phyloP scores from a whole-genome alignment of 2,797 vertebrate genomes.

The Gymnocypris eckloni region DNA sequence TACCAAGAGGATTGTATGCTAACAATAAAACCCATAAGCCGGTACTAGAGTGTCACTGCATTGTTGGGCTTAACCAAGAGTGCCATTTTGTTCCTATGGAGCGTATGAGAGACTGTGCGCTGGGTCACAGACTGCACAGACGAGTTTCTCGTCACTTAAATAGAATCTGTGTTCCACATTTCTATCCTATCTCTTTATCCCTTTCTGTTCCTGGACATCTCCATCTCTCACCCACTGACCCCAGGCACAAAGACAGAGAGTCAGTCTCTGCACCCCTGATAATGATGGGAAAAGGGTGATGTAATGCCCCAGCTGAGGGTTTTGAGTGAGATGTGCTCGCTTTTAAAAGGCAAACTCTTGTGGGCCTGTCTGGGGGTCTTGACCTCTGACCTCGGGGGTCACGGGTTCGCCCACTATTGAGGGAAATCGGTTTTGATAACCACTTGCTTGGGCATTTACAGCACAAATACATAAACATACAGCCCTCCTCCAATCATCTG shows the following conservation, averaged over 20 bases:
- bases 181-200: constrained; percentile 51
- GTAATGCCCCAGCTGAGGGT: constrained; percentile 57
- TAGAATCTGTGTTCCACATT: constrained; percentile 47
- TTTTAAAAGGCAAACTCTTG: constrained; percentile 52
- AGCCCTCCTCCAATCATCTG: not conserved
- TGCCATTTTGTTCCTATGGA: constrained; percentile 79
- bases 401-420: constrained; percentile 35
- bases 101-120: constrained; percentile 67
- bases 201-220: constrained; percentile 46
- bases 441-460: constrained; percentile 13
- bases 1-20: constrained; percentile 82
- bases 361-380: constrained; percentile 47
- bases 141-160: constrained; percentile 49
- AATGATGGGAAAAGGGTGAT: constrained; percentile 60
- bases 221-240: constrained; percentile 46
- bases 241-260: constrained; percentile 31
- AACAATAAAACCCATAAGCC: constrained; percentile 82
- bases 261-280: constrained; percentile 40
- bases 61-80: constrained; percentile 81
- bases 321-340: constrained; percentile 52
- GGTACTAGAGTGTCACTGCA: constrained; percentile 84
- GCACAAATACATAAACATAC: not conserved
- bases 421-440: constrained; percentile 20
- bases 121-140: constrained; percentile 51
- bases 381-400: constrained; percentile 47